Conservation (phyloP, 2,113 vertebrate genomes). For the Tursiops truncatus region DNA sequence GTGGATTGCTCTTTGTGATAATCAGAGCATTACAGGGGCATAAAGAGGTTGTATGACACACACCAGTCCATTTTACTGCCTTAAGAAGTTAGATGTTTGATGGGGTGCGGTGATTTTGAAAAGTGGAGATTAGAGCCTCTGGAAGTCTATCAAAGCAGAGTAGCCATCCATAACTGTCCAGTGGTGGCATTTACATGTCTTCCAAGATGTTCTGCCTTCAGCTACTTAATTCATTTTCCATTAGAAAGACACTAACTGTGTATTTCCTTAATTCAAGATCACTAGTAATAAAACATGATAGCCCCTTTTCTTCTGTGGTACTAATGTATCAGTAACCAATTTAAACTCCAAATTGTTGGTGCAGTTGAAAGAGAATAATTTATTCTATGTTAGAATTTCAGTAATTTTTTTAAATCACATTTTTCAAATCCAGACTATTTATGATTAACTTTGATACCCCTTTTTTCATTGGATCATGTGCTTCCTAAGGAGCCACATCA, state of each 20-base stretch:
- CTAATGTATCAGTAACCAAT: background rate
- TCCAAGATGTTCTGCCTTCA: background rate
- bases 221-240: background rate
- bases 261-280: background rate
- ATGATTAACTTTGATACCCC: background rate
- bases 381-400: slow-evolving; percentile 8
- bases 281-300: background rate
- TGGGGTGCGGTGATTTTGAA: background rate
- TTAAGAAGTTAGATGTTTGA: background rate
- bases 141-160: background rate
- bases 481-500: background rate
- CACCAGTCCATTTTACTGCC: background rate
- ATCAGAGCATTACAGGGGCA: background rate
- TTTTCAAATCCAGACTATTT: background rate
- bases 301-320: background rate
- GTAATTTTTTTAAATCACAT: background rate
- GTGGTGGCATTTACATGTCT: background rate
- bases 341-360: background rate
- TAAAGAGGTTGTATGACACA: background rate
- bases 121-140: background rate
- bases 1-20: background rate
- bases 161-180: background rate
- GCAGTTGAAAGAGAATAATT: background rate
- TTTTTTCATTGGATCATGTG: background rate
- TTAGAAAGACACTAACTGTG: background rate